Conservation (phyloP, 2,113 vertebrate species). For the Pterocles burchelli region DNA sequence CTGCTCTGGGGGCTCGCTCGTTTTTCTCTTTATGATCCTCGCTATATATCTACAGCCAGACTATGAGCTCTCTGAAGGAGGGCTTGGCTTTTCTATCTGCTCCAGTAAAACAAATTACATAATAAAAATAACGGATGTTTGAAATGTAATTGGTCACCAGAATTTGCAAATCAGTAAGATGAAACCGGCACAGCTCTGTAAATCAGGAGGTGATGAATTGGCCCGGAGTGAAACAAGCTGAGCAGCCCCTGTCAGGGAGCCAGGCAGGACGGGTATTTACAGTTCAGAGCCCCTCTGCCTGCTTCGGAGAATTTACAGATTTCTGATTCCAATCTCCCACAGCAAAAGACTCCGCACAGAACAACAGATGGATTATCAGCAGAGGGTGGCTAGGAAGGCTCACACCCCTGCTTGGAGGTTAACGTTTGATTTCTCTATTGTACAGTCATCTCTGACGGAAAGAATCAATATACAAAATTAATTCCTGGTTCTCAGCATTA, state of each 20-base stretch:
- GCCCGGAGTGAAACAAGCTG: not conserved
- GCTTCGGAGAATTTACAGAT: not conserved
- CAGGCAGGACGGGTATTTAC: not conserved
- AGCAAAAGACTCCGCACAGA: not conserved
- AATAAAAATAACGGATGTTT: conserved; percentile 63
- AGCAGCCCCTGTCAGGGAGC: conserved; percentile 22
- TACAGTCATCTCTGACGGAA: not conserved
- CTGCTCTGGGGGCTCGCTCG: not conserved
- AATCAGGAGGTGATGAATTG: conserved; percentile 30
- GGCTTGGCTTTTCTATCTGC: not conserved
- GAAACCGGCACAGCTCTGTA: conserved; percentile 35
- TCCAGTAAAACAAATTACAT: conserved; percentile 26
- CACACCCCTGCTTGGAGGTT: not conserved
- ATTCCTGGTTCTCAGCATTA: not conserved
- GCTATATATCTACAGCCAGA: not conserved
- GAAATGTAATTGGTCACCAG: conserved; percentile 58
- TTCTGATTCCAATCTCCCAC: conserved; percentile 9
- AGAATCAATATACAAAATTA: not conserved
- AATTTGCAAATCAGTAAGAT: conserved; percentile 63
- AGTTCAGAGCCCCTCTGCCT: not conserved
- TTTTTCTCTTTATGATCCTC: not conserved
- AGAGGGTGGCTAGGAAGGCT: not conserved
- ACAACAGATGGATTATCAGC: not conserved
- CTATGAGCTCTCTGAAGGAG: not conserved
- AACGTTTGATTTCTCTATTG: not conserved